These are phyloP conservation scores for Actenoides hombroni DNA, from an alignment of 2,113 vertebrate species.

Conservation along the genomic window DNA sequence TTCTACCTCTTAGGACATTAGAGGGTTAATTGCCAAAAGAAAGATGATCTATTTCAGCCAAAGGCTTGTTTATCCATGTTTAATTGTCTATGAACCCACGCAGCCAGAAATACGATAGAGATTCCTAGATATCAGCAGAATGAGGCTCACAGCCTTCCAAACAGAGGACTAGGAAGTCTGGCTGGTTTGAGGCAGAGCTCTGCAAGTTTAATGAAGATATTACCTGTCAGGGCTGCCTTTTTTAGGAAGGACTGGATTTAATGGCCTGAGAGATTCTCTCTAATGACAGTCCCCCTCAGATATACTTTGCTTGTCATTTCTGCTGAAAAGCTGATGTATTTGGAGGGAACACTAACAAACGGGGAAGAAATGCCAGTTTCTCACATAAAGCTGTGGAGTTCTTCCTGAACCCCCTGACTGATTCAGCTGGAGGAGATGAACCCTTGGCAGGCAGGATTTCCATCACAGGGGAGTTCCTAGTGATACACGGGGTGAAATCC, in stretches of 20 bases:
- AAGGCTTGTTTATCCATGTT: neutral
- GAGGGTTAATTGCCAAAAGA: neutral
- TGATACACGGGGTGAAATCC: neutral
- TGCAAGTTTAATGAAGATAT: neutral
- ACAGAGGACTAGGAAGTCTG: neutral
- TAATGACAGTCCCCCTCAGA: neutral
- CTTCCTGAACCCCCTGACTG: neutral
- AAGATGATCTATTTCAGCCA: neutral
- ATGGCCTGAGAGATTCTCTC: neutral
- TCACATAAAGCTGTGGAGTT: neutral
- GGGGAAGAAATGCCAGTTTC: neutral
- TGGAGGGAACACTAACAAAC: neutral
- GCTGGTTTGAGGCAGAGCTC: neutral
- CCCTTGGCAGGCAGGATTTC: constrained; percentile 3
- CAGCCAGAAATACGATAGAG: neutral
- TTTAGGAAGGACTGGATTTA: neutral
- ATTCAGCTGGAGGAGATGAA: neutral
- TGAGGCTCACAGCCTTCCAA: neutral
- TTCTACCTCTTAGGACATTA: neutral
- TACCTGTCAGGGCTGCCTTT: neutral
- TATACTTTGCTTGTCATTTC: neutral
- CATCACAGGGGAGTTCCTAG: neutral
- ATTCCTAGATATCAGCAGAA: neutral
- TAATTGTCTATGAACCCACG: neutral
- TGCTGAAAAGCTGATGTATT: neutral